Evolutionary conservation across 2,888 invertebrate genomes (phyloP), one percentile per base, ranked within the genome.

Genomic region (Hydropsyche betteni): DNA sequence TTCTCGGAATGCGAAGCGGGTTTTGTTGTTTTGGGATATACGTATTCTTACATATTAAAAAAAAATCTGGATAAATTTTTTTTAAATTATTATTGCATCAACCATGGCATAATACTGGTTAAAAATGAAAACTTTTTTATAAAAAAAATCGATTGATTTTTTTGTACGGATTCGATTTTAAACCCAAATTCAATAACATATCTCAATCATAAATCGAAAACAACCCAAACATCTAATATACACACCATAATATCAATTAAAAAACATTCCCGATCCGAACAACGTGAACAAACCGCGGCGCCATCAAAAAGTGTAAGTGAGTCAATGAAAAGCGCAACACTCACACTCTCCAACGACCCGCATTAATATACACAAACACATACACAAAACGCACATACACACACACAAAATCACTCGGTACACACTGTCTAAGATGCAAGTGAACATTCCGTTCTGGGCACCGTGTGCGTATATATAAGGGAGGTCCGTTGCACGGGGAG

Each of bases 301-400:
- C 70, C 12, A 58, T 8, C 16, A 70, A 70, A 70, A 52, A 70
- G 70, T 53, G 70, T 52, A 70, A 70, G 70, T 70, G 70, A 70
- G 53, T 52, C 70, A 70, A 70, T 70, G 70, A 70, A 70, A 70
- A 70, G 52, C 70, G 44, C 70, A 58, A 16, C 16, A 44, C 44
- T 10, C 44, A 44, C 44, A 44, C 44, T 44, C 10, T 4, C 10
- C 44, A 44, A 44, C 10, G 7, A 8, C 0, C 44, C 10, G 5
- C 12, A 14, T 55, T 2, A 8, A 14, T 55, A 55, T 4, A 14
- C 6, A 55, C n/a, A 55, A 55, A 55, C 14, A 55, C n/a, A 55
- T 14, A 55, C 6, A 51, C 8, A 8, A 16, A 8, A 14, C 12
- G 4, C 55, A 14, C 6, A 55, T 2, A 55, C 6, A 55, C 14